Evolutionary conservation across 2,888 invertebrate species (phyloP).

Genomic region (Phalera bucephala): DNA sequence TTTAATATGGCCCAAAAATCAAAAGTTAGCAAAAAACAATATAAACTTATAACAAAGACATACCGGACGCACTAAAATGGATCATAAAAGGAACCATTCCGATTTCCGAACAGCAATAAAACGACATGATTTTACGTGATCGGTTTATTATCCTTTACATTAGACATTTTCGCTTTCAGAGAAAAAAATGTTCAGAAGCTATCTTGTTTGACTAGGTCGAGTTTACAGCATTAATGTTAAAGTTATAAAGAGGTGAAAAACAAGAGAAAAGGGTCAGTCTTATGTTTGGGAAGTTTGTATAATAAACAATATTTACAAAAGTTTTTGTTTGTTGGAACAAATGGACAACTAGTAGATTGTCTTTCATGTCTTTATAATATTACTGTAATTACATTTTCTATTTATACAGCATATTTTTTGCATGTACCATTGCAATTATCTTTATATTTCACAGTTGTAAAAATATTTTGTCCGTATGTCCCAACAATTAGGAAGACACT

Average conservation of each 20-base stretch:
- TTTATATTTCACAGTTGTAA: too few relatives aligned
- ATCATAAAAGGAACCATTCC: constrained; percentile 27
- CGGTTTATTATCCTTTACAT: constrained; percentile 72
- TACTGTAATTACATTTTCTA: background rate
- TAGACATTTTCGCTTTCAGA: constrained; percentile 71
- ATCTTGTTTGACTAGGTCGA: constrained; percentile 64
- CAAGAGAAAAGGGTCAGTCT: constrained; percentile 82
- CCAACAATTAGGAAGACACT: constrained; percentile 63
- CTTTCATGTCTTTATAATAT: too few relatives aligned
- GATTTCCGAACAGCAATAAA: constrained; percentile 35
- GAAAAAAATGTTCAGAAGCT: constrained; percentile 67
- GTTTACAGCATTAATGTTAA: constrained; percentile 56
- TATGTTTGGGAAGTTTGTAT: constrained; percentile 82
- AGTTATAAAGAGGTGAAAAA: constrained; percentile 75
- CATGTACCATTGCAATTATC: too few relatives aligned
- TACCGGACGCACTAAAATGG: constrained; percentile 24
- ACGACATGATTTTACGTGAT: constrained; percentile 51
- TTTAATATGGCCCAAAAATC: constrained; percentile 10
- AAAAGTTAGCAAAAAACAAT: constrained; percentile 24
- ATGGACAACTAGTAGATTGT: constrained; percentile 22
- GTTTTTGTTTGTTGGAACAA: constrained; percentile 39
- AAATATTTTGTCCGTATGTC: constrained; percentile 30
- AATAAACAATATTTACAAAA: constrained; percentile 81
- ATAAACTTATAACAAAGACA: constrained; percentile 18
- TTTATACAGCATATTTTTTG: too few relatives aligned